Conservation (phyloP, 2,113 vertebrate genomes). For the Manacus vitellinus region DNA sequence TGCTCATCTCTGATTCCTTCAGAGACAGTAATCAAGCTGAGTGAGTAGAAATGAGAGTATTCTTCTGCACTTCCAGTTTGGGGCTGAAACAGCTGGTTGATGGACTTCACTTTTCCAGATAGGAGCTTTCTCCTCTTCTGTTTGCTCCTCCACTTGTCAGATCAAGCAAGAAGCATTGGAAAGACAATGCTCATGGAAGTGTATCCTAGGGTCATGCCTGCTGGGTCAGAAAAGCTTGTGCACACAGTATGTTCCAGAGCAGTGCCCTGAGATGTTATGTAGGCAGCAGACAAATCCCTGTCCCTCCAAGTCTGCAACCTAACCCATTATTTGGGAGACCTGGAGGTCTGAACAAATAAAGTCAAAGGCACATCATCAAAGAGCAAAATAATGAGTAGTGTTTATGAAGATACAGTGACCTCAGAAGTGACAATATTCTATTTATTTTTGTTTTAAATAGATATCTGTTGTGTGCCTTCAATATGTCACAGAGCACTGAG, state of each 20-base stretch:
- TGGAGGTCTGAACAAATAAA: neutral
- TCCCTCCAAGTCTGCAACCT: neutral
- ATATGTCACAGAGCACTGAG: conserved; percentile 19
- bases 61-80: neutral
- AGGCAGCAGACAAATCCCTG: neutral
- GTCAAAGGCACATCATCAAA: neutral
- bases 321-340: neutral
- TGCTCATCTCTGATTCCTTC: too few relatives aligned
- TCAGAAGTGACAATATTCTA: neutral
- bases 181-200: neutral
- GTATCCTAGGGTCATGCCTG: accelerated
- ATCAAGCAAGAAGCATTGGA: neutral
- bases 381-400: neutral
- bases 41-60: accelerated
- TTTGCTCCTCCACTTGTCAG: neutral
- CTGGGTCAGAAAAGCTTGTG: neutral
- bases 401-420: conserved; percentile 11
- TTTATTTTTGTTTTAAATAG: conserved; percentile 36
- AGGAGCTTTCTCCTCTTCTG: neutral
- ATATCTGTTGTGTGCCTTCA: neutral
- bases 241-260: neutral
- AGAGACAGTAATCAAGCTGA: neutral
- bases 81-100: neutral
- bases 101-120: neutral
- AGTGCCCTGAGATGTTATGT: neutral